Base-by-base conservation (phyloP, 2,797 vertebrate genomes). In the Natrix natrix region DNA sequence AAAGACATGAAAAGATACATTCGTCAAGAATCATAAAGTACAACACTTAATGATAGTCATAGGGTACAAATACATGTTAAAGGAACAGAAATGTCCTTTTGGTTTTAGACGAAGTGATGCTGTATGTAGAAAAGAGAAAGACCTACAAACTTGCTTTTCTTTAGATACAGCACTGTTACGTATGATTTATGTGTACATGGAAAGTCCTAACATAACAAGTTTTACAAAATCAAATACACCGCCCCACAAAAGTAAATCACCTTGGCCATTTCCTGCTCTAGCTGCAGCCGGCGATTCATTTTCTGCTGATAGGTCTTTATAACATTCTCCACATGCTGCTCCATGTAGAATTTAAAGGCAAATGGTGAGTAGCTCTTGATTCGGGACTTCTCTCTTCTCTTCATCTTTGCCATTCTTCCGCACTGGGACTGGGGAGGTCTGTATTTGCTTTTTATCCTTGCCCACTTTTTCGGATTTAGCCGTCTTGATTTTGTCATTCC, bases 301-400 rank as follows among this genome's bases (percentile, higher is more conserved):
- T 99, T 99, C 97, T 99, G 99, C 97, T 99, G 99, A 97, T 99
- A 98, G 89, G 99, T 99, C 97, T 99, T 99, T 96, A 99, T 98
- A 95, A 99, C 98, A 0, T 99, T 99, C 97, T 99, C 99, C 91
- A 99, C 98, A 43, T 99, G 99, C 95, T 99, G 99, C 95, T 99
- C 99, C 99, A 99, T 99, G 97, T 99, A 99, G 97, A 99, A 99
- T 96, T 99, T 99, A 95, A 99, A 99, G 54, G 99, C 99, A 37
- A 98, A 99, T 0, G 99, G 99, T 0, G 99, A 99, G 96, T 99
- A 99, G 96, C 98, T 99, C 96, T 99, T 99, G 96, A 99, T 99
- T 88, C 99, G 98, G 0, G 99, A 99, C 94, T 99, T 99, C 99
- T 86, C 99, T 97, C 97, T 99, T 99, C 95, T 99, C 99, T 93